phyloP scores from a whole-genome alignment of 2,797 vertebrate genomes.

The Loriculus beryllinus region DNA sequence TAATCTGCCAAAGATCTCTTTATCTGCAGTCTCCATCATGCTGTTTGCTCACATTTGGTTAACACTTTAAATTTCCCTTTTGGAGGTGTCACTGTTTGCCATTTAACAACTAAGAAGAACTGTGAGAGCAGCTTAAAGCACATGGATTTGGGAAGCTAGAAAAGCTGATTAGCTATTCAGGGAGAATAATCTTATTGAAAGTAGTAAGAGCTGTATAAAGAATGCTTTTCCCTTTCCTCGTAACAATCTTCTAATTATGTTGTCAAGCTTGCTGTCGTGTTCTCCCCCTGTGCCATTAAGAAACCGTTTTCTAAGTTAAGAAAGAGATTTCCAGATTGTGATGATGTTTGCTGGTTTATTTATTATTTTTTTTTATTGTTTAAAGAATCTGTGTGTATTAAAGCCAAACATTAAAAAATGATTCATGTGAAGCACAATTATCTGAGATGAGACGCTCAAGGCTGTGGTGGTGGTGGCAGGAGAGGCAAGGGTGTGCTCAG shows the following conservation, averaged over 20 bases:
- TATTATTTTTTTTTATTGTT: conserved; percentile 70
- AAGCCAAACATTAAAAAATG: conserved; percentile 77
- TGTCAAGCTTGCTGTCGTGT: conserved; percentile 78
- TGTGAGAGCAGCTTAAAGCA: conserved; percentile 70
- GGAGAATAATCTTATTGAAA: conserved; percentile 80
- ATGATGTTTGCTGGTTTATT: conserved; percentile 74
- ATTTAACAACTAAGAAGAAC: conserved; percentile 72
- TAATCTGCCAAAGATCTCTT: conserved; percentile 77
- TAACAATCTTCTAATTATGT: conserved; percentile 85
- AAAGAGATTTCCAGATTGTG: conserved; percentile 77
- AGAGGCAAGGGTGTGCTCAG: neutral
- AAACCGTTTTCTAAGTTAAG: conserved; percentile 77
- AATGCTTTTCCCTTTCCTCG: conserved; percentile 76
- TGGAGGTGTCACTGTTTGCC: conserved; percentile 78
- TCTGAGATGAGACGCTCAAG: neutral
- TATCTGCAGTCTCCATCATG: conserved; percentile 70
- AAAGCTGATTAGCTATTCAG: conserved; percentile 83
- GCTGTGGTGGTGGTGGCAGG: neutral
- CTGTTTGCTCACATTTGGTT: conserved; percentile 81
- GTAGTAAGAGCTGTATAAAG: conserved; percentile 75
- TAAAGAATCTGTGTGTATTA: conserved; percentile 75
- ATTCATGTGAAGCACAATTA: conserved; percentile 60
- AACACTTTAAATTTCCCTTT: conserved; percentile 80
- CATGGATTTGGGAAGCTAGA: conserved; percentile 73
- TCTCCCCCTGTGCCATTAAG: conserved; percentile 77